phyloP scores from a whole-genome alignment of 2,113 vertebrate species.

The Crotalus horridus region DNA sequence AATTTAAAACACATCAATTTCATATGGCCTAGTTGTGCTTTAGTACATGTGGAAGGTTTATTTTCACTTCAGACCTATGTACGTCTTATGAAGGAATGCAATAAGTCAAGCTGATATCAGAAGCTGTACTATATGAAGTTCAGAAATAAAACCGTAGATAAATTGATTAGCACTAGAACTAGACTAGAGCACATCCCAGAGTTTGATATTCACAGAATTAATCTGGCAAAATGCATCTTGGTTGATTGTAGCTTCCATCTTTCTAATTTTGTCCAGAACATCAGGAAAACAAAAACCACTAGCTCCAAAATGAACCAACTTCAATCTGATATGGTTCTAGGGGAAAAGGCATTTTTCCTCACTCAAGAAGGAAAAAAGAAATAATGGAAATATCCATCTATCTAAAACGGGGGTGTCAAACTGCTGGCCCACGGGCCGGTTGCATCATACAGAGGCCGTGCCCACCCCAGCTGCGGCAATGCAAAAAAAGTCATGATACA shows the following conservation, averaged over 20 bases:
- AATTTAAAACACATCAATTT: not conserved
- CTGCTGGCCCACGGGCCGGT: too few species aligned
- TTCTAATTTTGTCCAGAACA: conserved; percentile 6
- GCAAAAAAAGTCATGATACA: too few species aligned
- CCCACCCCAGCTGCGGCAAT: too few species aligned
- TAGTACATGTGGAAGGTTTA: rapidly evolving
- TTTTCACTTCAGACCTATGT: not conserved
- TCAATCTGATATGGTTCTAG: not conserved
- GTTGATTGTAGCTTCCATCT: not conserved
- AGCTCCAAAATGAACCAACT: not conserved
- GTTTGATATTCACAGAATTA: not conserved
- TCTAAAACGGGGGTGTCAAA: not conserved
- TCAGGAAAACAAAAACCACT: conserved; percentile 1
- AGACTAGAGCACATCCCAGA: not conserved
- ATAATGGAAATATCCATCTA: not conserved
- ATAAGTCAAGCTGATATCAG: not conserved
- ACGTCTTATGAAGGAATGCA: not conserved
- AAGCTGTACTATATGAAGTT: not conserved
- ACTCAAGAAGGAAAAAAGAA: not conserved
- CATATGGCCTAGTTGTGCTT: not conserved
- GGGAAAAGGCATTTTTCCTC: not conserved
- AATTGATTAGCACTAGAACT: not conserved
- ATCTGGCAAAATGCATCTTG: not conserved
- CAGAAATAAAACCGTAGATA: not conserved
- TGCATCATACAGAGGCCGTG: too few species aligned